Conservation (phyloP, 2,888 invertebrate species). For the Ashinkailepas kermadecensis region DNA sequence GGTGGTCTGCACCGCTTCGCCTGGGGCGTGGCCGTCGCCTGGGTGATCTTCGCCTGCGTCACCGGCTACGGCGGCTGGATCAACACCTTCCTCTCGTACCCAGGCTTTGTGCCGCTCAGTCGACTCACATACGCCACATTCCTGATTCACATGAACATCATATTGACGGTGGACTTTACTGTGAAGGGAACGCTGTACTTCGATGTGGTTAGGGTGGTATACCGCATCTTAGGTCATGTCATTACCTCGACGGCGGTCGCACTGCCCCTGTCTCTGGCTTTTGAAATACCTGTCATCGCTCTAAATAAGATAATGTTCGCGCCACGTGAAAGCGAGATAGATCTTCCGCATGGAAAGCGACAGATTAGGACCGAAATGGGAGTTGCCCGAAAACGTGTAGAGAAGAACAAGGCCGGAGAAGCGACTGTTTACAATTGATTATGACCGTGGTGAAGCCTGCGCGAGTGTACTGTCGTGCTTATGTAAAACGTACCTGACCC, state of each 20-base stretch:
- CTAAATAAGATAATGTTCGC: neutral
- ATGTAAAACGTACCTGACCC: too few species aligned
- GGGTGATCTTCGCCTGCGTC: conserved; percentile 66
- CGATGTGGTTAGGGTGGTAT: neutral
- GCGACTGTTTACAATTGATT: too few species aligned
- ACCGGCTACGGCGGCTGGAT: conserved; percentile 58
- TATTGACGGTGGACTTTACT: neutral
- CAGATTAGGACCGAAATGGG: too few species aligned
- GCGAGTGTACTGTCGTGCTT: too few species aligned
- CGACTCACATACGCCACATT: conserved; percentile 63
- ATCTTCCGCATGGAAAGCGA: too few species aligned
- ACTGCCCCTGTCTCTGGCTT: neutral
- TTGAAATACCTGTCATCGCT: neutral
- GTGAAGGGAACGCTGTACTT: neutral
- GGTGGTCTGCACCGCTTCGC: conserved; percentile 57
- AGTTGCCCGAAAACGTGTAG: too few species aligned
- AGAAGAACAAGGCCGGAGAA: too few species aligned
- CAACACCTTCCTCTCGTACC: conserved; percentile 51
- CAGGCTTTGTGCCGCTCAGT: conserved; percentile 56
- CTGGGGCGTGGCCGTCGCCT: conserved; percentile 60
- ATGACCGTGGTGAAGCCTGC: too few species aligned
- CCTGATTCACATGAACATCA: conserved; percentile 38
- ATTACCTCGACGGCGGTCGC: conserved; percentile 27
- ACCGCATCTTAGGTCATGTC: neutral
- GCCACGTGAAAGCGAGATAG: too few species aligned